Base-by-base conservation (phyloP, 2,797 vertebrate species). In the Sebastolobus altivelis region DNA sequence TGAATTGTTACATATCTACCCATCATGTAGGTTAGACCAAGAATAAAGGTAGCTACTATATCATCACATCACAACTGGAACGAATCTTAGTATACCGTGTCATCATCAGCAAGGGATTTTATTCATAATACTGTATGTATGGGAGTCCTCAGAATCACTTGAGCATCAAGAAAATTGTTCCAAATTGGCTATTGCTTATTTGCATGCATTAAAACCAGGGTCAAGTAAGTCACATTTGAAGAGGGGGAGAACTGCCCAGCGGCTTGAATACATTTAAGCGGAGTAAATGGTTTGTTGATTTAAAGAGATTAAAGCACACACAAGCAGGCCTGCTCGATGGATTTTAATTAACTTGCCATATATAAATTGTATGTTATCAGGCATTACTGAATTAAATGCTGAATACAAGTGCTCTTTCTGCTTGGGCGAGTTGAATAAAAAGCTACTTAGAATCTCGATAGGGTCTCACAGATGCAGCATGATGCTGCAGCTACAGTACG, bases 281-380 rank as follows among this genome's bases (percentile, higher is more conserved):
- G 80, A 93, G 91, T 91, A 95, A 95, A 95, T 90, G 91, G 91
- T 93, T 93, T 95, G 94, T 93, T 95, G 94, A 93, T 93, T 92
- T 90, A 92, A 88, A 92, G 61, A 93, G 93, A 95, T 95, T 93
- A 94, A 89, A 92, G 89, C 89, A 92, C 86, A 93, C 88, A 92
- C 83, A 94, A 87, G 88, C 87, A 91, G 78, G 72, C 84, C 87
- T 90, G 88, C 91, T 93, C 79, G 69, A 90, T 93, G 92, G 92
- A 91, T 95, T 95, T 94, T 95, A 96, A 96, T 96, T 95, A 95
- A 95, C 91, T 94, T 92, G 93, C 93, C 93, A 94, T 94, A 94
- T 94, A 95, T 93, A 93, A 94, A 95, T 92, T 94, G 88, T 91
- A 94, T 89, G 93, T 95, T 95, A 96, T 95, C 92, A 89, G 87